A percentile compares a stretch with the other conserved stretches of the same genome.
phyloP scores from a whole-genome alignment of 37 sponge, comb jelly and placozoan genomes.

The Geodia barretti region DNA sequence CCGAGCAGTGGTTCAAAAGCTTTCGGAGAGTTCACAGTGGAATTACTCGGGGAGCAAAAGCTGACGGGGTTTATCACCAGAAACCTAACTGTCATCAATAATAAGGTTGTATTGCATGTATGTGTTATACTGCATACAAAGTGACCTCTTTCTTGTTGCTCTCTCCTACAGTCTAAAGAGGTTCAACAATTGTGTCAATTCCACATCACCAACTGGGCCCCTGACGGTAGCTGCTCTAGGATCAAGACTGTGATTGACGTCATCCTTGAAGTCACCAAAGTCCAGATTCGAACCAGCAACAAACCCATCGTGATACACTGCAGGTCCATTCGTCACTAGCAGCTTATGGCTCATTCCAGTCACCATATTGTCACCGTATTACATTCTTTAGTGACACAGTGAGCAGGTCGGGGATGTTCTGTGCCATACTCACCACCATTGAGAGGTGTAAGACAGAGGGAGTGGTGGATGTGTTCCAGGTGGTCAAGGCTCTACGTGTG shows the following conservation, averaged over 20 bases:
- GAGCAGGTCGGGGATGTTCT: constrained; percentile 59
- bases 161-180: constrained; percentile 39
- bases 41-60: constrained; percentile 14
- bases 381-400: constrained; percentile 53
- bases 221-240: constrained; percentile 51
- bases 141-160: too few species aligned
- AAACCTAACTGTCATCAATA: constrained; percentile 10
- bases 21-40: constrained; percentile 34
- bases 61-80: constrained; percentile 31
- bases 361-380: too few species aligned
- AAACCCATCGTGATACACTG: constrained; percentile 83
- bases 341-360: too few species aligned
- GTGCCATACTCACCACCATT: constrained; percentile 53
- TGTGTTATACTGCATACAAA: too few species aligned
- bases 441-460: constrained; percentile 74
- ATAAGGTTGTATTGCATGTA: too few species aligned
- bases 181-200: constrained; percentile 76
- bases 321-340: constrained; percentile 80
- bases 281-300: constrained; percentile 75
- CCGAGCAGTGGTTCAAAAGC: constrained; percentile 25
- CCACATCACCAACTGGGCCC: constrained; percentile 76
- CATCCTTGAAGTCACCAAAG: constrained; percentile 71
- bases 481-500: constrained; percentile 53
- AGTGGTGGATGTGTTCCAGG: constrained; percentile 82
- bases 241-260: constrained; percentile 61